phyloP scores from a whole-genome alignment of 2,888 invertebrate genomes.

The Caenorhabditis parvicauda region DNA sequence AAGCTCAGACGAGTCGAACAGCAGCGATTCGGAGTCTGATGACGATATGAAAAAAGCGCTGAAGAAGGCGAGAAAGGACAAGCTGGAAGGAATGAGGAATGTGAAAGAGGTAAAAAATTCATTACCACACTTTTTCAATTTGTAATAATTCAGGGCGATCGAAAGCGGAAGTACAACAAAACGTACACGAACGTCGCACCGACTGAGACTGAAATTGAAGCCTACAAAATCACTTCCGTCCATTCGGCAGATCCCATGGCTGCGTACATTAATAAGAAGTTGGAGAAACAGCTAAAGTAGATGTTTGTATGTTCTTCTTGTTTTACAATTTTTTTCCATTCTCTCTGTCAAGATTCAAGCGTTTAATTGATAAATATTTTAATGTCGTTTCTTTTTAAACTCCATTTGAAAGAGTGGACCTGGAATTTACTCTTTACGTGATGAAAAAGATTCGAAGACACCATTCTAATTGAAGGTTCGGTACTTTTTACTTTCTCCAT shows the following conservation, averaged over 20 bases:
- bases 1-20: slow-evolving; percentile 7
- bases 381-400: too few relatives aligned
- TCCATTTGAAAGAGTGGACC: too few relatives aligned
- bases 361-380: background rate
- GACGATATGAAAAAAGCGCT: slow-evolving; percentile 41
- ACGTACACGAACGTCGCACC: slow-evolving; percentile 72
- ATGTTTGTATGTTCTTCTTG: background rate
- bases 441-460: too few relatives aligned
- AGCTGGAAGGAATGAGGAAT: slow-evolving; percentile 62
- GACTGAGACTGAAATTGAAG: slow-evolving; percentile 76
- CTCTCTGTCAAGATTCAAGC: too few relatives aligned
- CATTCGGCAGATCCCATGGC: slow-evolving; percentile 82
- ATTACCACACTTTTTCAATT: background rate
- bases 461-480: too few relatives aligned
- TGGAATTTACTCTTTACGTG: too few relatives aligned
- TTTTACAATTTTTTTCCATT: background rate
- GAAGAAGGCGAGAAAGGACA: slow-evolving; percentile 38
- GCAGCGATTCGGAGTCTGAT: slow-evolving; percentile 14
- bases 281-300: slow-evolving; percentile 24
- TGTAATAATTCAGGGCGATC: slow-evolving; percentile 70
- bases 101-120: slow-evolving; percentile 27
- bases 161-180: slow-evolving; percentile 89
- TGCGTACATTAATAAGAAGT: slow-evolving; percentile 69
- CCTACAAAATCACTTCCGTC: slow-evolving; percentile 65
- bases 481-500: too few relatives aligned